These are phyloP conservation scores for Acanthosoma haemorrhoidale DNA, from an alignment of 2,888 invertebrate species.

Conservation along the genomic window DNA sequence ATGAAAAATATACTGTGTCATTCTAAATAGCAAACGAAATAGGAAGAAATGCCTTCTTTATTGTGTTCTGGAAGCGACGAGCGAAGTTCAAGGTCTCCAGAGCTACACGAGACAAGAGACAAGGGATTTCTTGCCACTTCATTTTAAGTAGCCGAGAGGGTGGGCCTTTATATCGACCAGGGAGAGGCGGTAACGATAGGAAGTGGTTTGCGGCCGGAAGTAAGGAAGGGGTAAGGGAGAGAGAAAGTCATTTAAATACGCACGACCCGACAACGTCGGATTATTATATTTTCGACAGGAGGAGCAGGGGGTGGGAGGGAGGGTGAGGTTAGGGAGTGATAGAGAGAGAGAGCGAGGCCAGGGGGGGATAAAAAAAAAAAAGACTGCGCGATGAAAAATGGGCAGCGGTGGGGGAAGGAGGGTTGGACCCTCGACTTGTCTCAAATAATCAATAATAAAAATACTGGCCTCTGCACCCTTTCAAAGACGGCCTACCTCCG, in stretches of 20 bases:
- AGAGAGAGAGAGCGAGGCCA: not conserved
- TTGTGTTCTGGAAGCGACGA: no score
- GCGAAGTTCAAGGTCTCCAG: no score
- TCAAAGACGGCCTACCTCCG: not conserved
- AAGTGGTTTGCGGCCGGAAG: constrained; percentile 20
- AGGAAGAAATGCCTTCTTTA: not conserved
- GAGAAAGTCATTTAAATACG: constrained; percentile 27
- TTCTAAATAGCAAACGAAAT: not conserved
- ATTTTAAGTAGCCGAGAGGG: constrained; percentile 6
- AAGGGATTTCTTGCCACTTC: not conserved
- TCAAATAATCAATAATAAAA: constrained; percentile 34
- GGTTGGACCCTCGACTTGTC: constrained; percentile 15
- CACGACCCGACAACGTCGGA: constrained; percentile 30
- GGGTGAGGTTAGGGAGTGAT: not conserved
- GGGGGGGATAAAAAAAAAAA: not conserved
- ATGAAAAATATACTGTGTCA: not conserved
- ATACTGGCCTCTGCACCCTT: constrained; percentile 27
- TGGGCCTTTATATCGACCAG: constrained; percentile 28
- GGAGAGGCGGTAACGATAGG: constrained; percentile 10
- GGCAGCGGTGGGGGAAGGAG: constrained; percentile 18
- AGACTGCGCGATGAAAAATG: constrained; percentile 25
- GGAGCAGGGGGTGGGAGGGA: not conserved
- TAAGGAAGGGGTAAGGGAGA: not conserved
- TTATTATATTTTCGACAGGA: constrained; percentile 31
- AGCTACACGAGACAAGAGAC: not conserved